phyloP scores from a whole-genome alignment of 2,113 vertebrate species.

The Sitta europaea region DNA sequence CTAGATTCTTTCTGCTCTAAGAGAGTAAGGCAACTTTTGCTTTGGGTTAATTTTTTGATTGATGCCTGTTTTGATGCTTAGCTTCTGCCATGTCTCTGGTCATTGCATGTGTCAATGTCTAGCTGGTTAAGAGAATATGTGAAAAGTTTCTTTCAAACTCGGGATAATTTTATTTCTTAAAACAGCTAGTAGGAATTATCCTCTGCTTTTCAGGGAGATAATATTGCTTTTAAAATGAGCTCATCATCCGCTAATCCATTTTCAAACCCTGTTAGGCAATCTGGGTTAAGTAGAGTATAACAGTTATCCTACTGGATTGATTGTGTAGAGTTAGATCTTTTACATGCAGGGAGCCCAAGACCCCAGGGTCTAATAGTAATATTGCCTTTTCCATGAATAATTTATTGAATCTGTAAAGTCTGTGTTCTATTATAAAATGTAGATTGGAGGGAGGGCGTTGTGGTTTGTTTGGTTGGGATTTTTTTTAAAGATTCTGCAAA shows the following conservation, averaged over 20 bases:
- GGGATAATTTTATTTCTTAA: constrained; percentile 58
- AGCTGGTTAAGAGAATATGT: not conserved
- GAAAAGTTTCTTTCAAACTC: constrained; percentile 15
- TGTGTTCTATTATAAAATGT: not conserved
- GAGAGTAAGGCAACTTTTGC: not conserved
- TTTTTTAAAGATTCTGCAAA: not conserved
- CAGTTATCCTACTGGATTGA: constrained; percentile 50
- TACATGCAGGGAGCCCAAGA: constrained; percentile 51
- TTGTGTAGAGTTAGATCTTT: constrained; percentile 60
- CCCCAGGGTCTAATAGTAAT: constrained; percentile 65
- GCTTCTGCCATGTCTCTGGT: not conserved
- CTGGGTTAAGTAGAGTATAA: constrained; percentile 65
- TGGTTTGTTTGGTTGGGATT: not conserved
- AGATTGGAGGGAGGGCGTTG: not conserved
- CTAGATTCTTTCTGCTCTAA: not conserved
- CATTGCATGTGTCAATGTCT: not conserved
- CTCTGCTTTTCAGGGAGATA: constrained; percentile 34
- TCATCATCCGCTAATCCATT: constrained; percentile 69
- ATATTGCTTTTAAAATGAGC: constrained; percentile 66
- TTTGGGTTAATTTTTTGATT: not conserved
- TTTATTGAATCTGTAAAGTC: constrained; percentile 31
- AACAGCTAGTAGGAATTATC: constrained; percentile 32
- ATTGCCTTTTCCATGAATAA: constrained; percentile 65
- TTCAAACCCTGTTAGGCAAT: constrained; percentile 63
- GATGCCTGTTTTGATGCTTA: not conserved